These are phyloP conservation scores for Scotopteryx bipunctaria DNA, from an alignment of 2,888 invertebrate genomes.

Conservation along the genomic window DNA sequence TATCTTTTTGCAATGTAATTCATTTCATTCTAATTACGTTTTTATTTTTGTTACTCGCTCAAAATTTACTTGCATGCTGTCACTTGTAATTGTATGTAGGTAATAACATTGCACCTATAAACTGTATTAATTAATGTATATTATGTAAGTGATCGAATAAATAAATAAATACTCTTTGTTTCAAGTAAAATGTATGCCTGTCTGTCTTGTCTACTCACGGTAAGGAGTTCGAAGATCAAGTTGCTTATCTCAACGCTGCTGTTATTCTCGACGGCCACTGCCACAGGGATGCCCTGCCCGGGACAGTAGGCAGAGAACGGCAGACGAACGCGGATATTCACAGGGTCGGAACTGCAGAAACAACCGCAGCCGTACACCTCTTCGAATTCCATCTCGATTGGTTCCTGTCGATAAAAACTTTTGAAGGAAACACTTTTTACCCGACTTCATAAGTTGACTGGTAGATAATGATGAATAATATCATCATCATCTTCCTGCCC, in stretches of 20 bases:
- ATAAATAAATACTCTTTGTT: too few species aligned
- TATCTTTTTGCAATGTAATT: too few species aligned
- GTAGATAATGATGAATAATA: too few species aligned
- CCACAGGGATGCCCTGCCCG: slow-evolving; percentile 56
- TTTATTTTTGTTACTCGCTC: too few species aligned
- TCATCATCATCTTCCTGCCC: too few species aligned
- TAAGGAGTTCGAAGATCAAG: slow-evolving; percentile 54
- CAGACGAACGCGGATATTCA: slow-evolving; percentile 44
- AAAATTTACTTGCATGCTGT: too few species aligned
- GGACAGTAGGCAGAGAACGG: slow-evolving; percentile 61
- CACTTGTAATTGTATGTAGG: too few species aligned
- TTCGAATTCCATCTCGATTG: slow-evolving; percentile 58
- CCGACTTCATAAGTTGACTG: neutral
- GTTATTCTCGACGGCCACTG: slow-evolving; percentile 48
- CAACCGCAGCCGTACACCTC: slow-evolving; percentile 51
- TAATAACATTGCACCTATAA: too few species aligned
- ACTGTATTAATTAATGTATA: too few species aligned
- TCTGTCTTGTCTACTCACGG: slow-evolving; percentile 41
- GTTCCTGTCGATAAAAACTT: slow-evolving; percentile 48
- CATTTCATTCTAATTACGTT: too few species aligned
- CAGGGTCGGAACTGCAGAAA: slow-evolving; percentile 43
- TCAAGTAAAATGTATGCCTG: neutral
- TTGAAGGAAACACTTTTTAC: neutral
- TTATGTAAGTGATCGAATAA: too few species aligned
- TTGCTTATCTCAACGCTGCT: slow-evolving; percentile 53